Evolutionary conservation across 1,140 invertebrate genomes (phyloP).

Genomic region (Leptopilina clavipes): DNA sequence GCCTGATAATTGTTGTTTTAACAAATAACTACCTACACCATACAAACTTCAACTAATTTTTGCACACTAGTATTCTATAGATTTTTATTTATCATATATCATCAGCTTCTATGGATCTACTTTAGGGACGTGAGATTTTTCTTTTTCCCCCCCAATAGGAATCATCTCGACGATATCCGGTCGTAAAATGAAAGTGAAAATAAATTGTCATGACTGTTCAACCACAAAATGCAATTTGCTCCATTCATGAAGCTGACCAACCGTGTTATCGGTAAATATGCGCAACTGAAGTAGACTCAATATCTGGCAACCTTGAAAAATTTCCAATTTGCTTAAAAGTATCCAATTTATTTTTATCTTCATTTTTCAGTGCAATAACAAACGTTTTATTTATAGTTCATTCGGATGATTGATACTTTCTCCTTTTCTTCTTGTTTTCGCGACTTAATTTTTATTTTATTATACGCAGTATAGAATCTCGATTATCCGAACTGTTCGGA

Average conservation of each 20-base stretch:
- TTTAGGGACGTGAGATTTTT: not conserved
- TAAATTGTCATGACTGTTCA: slow-evolving; percentile 3
- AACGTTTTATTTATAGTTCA: too few relatives aligned
- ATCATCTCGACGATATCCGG: slow-evolving; percentile 10
- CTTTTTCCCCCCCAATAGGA: too few relatives aligned
- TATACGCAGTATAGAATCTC: too few relatives aligned
- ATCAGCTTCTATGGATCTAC: not conserved
- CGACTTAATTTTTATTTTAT: too few relatives aligned
- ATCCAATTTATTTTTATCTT: not conserved
- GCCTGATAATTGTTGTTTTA: slow-evolving; percentile 47
- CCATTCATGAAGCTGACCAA: slow-evolving; percentile 11
- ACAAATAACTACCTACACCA: slow-evolving; percentile 39
- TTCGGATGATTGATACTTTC: too few relatives aligned
- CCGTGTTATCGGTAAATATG: not conserved
- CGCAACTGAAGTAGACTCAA: not conserved
- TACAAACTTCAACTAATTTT: too few relatives aligned
- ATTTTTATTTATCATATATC: not conserved
- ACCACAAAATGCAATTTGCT: slow-evolving; percentile 8
- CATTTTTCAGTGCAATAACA: not conserved
- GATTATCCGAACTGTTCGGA: too few relatives aligned
- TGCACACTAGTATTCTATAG: too few relatives aligned
- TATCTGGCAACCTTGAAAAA: not conserved
- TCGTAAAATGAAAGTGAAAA: slow-evolving; percentile 7
- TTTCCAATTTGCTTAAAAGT: slow-evolving; percentile 3
- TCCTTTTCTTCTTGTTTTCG: too few relatives aligned